These are phyloP conservation scores for Reticulitermes lucifugus DNA, from an alignment of 2,888 invertebrate species.

Conservation along the genomic window DNA sequence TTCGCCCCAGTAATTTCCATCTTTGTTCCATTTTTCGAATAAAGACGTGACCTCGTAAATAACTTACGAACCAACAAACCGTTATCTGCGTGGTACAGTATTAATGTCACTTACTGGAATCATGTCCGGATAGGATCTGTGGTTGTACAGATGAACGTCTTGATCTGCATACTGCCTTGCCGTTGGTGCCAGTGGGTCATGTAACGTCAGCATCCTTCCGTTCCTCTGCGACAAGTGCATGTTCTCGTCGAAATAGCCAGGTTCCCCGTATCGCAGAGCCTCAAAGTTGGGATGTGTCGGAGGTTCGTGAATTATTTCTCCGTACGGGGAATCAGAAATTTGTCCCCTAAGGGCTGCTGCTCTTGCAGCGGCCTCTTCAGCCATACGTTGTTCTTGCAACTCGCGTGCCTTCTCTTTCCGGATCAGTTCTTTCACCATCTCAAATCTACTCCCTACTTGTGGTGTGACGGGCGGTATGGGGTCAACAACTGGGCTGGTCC, in stretches of 20 bases:
- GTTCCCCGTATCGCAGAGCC: constrained; percentile 1
- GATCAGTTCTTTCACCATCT: constrained; percentile 83
- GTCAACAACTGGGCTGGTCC: constrained; percentile 55
- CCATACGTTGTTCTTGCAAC: constrained; percentile 78
- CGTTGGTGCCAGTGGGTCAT: constrained; percentile 63
- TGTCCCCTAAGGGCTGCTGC: constrained; percentile 73
- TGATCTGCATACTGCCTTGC: constrained; percentile 51
- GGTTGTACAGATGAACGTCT: constrained; percentile 38
- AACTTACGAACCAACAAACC: no score
- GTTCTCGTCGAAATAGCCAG: background rate
- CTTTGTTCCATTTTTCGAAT: no score
- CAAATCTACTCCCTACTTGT: constrained; percentile 69
- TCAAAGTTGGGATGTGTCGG: constrained; percentile 13
- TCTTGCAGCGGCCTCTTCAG: constrained; percentile 78
- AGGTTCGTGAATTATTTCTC: constrained; percentile 26
- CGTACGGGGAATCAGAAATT: constrained; percentile 57
- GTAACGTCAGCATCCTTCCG: constrained; percentile 61
- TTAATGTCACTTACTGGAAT: constrained; percentile 30
- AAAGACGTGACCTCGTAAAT: no score
- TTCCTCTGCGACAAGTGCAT: constrained; percentile 23
- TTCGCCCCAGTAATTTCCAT: no score
- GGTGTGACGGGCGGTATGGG: constrained; percentile 55
- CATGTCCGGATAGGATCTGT: constrained; percentile 43
- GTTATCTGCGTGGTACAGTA: no score
- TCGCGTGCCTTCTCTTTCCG: constrained; percentile 82